phyloP scores from a whole-genome alignment of 2,888 invertebrate genomes.

The Didymodactylos carnosus region DNA sequence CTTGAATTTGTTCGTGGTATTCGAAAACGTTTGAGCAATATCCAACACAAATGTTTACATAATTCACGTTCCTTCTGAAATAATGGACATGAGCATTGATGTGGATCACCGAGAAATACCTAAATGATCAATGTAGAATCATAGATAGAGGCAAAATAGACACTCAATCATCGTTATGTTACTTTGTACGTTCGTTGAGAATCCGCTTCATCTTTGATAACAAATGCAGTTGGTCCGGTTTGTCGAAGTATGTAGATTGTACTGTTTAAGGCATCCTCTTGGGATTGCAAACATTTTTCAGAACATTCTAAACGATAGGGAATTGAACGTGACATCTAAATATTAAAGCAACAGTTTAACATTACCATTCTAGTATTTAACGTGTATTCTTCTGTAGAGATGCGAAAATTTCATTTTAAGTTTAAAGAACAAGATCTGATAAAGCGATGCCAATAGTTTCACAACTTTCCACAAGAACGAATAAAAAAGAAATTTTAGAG shows the following conservation, averaged over 20 bases:
- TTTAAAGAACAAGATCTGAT: no score
- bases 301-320: constrained; percentile 8
- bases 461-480: no score
- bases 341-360: no score
- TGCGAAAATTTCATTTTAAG: no score
- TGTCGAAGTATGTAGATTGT: constrained; percentile 33
- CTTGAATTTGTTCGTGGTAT: constrained; percentile 28
- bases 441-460: no score
- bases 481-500: no score
- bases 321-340: constrained; percentile 1
- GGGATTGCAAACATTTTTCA: constrained; percentile 4
- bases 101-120: constrained; percentile 25
- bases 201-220: constrained; percentile 31
- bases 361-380: no score
- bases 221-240: constrained; percentile 32
- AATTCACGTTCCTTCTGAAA: constrained; percentile 27
- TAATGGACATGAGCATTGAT: constrained; percentile 30
- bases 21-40: constrained; percentile 31
- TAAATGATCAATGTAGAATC: neutral
- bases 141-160: neutral
- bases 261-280: constrained; percentile 24
- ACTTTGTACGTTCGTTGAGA: constrained; percentile 20
- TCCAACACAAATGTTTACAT: constrained; percentile 35
- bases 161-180: no score
- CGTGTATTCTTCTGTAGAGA: no score